Conservation (phyloP, 2,113 vertebrate species). For the Dasypus novemcinctus region DNA sequence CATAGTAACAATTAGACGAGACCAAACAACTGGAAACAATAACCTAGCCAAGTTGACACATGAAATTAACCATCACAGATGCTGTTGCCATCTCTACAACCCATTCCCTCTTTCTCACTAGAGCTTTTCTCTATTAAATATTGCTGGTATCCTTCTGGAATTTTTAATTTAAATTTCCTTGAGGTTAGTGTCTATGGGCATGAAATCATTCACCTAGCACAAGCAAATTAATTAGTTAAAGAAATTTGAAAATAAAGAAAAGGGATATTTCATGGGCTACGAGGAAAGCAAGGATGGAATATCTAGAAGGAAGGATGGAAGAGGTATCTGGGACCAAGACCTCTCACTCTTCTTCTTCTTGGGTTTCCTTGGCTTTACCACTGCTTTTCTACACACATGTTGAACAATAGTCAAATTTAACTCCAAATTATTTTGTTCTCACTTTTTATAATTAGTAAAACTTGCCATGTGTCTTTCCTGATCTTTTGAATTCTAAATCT, state of each 20-base stretch:
- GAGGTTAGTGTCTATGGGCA: neutral
- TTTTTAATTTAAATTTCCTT: slow-evolving; percentile 56
- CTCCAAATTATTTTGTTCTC: neutral
- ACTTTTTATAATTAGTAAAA: neutral
- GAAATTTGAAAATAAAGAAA: neutral
- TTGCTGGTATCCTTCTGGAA: slow-evolving; percentile 45
- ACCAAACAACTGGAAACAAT: too few species aligned
- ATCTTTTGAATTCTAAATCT: neutral
- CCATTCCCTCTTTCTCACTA: neutral
- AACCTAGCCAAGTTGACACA: too few species aligned
- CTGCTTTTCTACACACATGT: neutral
- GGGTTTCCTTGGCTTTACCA: neutral
- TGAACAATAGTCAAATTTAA: neutral
- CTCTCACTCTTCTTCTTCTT: neutral
- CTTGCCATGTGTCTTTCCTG: neutral
- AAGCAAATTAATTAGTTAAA: neutral
- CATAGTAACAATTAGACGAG: too few species aligned
- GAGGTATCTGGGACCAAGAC: neutral
- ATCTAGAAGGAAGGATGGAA: neutral
- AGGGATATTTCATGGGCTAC: neutral
- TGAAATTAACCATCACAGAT: neutral
- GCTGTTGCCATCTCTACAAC: neutral
- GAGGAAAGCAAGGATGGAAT: neutral
- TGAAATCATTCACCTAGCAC: neutral
- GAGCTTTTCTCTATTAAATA: slow-evolving; percentile 18